Percentiles rank a stretch among this genome's conserved stretches.
These are phyloP conservation scores for Drosophila nebulosa DNA, from an alignment of 1,140 invertebrate species.

Conservation along the genomic window DNA sequence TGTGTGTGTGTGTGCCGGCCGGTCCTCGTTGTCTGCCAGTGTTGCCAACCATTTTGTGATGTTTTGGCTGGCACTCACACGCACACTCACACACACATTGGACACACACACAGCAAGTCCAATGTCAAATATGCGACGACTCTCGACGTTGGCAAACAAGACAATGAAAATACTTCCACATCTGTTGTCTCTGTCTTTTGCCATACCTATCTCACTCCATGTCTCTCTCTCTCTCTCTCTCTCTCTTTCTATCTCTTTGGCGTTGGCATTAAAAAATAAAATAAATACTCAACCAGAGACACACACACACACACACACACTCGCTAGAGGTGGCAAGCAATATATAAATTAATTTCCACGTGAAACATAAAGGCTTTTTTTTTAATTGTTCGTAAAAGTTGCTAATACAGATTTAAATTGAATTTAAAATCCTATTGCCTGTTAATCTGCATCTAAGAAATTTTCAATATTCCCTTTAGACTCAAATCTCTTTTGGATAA, in stretches of 20 bases:
- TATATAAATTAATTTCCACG: neutral
- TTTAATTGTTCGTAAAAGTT: no score
- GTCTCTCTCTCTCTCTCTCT: slow-evolving; percentile 1
- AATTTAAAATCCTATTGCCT: no score
- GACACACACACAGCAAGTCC: slow-evolving; percentile 59
- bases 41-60: slow-evolving; percentile 71
- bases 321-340: slow-evolving; percentile 28
- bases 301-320: slow-evolving; percentile 26
- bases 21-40: slow-evolving; percentile 33
- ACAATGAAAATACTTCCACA: slow-evolving; percentile 73
- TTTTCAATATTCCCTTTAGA: no score
- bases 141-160: slow-evolving; percentile 65
- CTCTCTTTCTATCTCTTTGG: slow-evolving; percentile 30
- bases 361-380: no score
- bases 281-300: slow-evolving; percentile 52
- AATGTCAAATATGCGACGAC: slow-evolving; percentile 75
- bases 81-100: slow-evolving; percentile 52
- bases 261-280: slow-evolving; percentile 64
- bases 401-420: no score
- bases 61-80: slow-evolving; percentile 66
- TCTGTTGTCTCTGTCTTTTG: slow-evolving; percentile 23
- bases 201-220: neutral
- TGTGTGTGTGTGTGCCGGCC: slow-evolving; percentile 24
- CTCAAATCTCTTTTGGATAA: no score
- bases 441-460: no score